Percentiles rank a stretch among this genome's conserved stretches.
Conservation (phyloP, 1,140 invertebrate genomes). For the Teleogryllus occipitalis region DNA sequence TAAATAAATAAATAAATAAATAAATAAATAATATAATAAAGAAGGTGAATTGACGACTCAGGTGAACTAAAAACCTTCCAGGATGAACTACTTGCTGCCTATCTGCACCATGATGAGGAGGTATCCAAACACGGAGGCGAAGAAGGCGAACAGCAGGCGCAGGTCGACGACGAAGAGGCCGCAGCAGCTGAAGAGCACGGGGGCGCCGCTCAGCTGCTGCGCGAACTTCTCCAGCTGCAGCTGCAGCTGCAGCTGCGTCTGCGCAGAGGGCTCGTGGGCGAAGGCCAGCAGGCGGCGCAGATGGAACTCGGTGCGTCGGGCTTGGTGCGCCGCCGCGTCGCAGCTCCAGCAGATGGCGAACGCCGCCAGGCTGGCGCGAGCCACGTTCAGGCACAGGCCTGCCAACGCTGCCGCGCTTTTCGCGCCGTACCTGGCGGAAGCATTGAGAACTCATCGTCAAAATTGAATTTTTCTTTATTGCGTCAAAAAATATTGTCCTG, state of each 20-base stretch:
- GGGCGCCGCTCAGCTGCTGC: not conserved
- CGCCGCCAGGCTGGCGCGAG: not conserved
- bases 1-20: too few species aligned
- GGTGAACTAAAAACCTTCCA: too few species aligned
- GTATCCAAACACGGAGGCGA: not conserved
- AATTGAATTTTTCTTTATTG: too few species aligned
- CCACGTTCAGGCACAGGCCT: not conserved
- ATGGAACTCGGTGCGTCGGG: not conserved
- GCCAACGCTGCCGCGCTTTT: not conserved
- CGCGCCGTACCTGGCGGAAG: not conserved
- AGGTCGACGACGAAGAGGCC: not conserved
- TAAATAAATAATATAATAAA: too few species aligned
- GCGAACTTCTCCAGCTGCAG: not conserved
- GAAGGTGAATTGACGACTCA: too few species aligned
- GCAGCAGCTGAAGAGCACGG: not conserved
- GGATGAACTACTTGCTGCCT: not conserved
- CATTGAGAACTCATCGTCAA: not conserved
- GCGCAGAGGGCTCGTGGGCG: not conserved
- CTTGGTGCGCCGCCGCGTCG: not conserved
- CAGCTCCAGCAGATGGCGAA: not conserved
- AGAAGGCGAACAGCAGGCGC: not conserved
- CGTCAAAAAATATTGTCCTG: too few species aligned
- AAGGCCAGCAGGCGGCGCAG: too few species aligned
- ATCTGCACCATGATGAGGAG: not conserved
- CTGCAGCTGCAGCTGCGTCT: not conserved